phyloP scores from a whole-genome alignment of 2,797 vertebrate genomes.

The Anguilla anguilla region DNA sequence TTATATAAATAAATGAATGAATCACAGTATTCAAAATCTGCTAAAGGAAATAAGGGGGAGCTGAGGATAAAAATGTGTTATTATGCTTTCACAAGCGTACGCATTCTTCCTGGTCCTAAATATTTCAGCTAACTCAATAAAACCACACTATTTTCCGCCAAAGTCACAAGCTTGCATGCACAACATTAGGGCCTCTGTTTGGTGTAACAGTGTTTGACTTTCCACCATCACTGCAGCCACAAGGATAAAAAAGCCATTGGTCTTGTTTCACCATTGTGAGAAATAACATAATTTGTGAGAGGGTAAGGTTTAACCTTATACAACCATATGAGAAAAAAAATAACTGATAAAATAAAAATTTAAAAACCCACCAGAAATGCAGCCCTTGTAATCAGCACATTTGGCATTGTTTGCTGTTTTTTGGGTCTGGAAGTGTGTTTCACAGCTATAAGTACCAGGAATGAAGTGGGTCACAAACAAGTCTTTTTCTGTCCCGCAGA shows the following conservation, averaged over 20 bases:
- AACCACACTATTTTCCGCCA: background rate
- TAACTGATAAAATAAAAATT: background rate
- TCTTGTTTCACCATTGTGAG: background rate
- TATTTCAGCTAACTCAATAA: background rate
- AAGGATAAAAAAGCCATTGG: background rate
- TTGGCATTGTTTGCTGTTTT: background rate
- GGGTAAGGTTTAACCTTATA: background rate
- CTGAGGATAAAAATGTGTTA: background rate
- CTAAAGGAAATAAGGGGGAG: background rate
- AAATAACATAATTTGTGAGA: background rate
- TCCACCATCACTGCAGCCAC: background rate
- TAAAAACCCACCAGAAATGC: background rate
- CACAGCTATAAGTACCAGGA: conserved; percentile 20
- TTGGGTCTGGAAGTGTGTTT: background rate
- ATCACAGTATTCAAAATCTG: background rate
- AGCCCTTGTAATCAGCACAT: background rate
- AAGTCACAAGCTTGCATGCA: background rate
- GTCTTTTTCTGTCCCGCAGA: conserved; percentile 39
- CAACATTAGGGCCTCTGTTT: background rate
- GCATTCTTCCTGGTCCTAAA: background rate
- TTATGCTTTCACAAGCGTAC: background rate
- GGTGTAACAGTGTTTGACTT: background rate
- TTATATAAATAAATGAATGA: background rate
- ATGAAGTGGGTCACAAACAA: conserved; percentile 46
- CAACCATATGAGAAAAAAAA: background rate